Evolutionary conservation across 1,140 invertebrate species (phyloP).

Genomic region (Dendroctonus ponderosae): DNA sequence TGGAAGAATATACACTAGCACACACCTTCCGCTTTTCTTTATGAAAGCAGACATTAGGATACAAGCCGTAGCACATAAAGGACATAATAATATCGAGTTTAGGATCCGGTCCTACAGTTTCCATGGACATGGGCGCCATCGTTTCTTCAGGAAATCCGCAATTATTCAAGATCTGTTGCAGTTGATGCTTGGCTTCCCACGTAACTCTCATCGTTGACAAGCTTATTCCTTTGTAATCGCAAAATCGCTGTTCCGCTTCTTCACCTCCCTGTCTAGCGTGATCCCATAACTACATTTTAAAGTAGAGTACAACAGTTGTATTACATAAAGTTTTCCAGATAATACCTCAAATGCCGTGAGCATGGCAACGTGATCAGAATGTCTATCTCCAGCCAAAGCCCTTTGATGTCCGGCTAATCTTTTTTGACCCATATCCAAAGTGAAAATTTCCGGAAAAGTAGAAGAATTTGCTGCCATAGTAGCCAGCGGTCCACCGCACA

Average conservation of each 20-base stretch:
- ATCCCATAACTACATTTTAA: slow-evolving; percentile 68
- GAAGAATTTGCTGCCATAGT: slow-evolving; percentile 93
- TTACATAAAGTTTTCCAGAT: too few relatives aligned
- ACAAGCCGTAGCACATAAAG: slow-evolving; percentile 85
- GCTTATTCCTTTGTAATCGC: slow-evolving; percentile 87
- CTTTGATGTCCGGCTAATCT: slow-evolving; percentile 75
- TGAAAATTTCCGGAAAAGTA: slow-evolving; percentile 89
- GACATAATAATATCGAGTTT: slow-evolving; percentile 83
- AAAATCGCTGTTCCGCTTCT: slow-evolving; percentile 78
- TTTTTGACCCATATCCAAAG: slow-evolving; percentile 63
- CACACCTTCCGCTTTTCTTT: slow-evolving; percentile 87
- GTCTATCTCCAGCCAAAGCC: slow-evolving; percentile 78
- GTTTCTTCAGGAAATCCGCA: slow-evolving; percentile 89
- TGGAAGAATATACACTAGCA: slow-evolving; percentile 15
- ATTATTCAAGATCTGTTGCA: slow-evolving; percentile 78
- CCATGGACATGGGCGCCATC: slow-evolving; percentile 70
- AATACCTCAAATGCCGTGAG: slow-evolving; percentile 81
- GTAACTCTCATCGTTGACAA: slow-evolving; percentile 86
- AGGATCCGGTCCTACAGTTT: slow-evolving; percentile 73
- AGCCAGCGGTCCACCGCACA: slow-evolving; percentile 82
- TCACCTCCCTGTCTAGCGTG: slow-evolving; percentile 74
- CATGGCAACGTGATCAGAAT: slow-evolving; percentile 94
- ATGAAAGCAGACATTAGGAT: slow-evolving; percentile 95
- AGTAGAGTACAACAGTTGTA: too few relatives aligned
- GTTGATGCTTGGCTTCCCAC: slow-evolving; percentile 88